phyloP scores from a whole-genome alignment of 64 coral and sea anemone species.

The Acropora yongei region DNA sequence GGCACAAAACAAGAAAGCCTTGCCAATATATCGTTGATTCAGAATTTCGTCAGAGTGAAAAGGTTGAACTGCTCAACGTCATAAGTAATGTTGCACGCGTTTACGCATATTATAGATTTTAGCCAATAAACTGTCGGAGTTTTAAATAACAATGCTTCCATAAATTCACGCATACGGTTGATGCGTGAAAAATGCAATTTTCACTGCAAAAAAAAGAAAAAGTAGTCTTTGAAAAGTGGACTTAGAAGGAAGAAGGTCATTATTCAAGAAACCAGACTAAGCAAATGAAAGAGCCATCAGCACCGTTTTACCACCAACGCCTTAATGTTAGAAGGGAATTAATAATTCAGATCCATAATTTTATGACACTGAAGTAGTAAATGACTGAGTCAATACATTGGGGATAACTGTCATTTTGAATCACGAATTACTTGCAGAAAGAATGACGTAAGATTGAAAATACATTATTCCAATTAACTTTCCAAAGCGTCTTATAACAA shows the following conservation, averaged over 20 bases:
- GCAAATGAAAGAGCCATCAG: not conserved
- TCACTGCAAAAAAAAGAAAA: not conserved
- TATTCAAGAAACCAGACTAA: not conserved
- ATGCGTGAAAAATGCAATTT: not conserved
- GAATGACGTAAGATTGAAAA: not conserved
- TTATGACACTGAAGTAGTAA: not conserved
- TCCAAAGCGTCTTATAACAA: not conserved
- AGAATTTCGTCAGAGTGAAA: not conserved
- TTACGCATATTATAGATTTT: not conserved
- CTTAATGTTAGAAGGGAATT: slow-evolving; percentile 13
- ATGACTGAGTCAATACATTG: not conserved
- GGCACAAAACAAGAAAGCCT: too few relatives aligned
- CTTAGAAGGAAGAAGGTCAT: not conserved
- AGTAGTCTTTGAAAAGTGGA: not conserved
- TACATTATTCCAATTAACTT: not conserved
- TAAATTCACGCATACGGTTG: not conserved
- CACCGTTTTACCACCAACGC: not conserved
- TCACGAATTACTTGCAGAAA: not conserved
- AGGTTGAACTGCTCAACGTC: not conserved
- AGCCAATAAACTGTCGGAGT: slow-evolving; percentile 11
- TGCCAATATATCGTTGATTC: not conserved
- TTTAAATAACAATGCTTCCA: not conserved
- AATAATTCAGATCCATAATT: not conserved
- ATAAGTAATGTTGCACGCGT: not conserved
- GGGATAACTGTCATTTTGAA: not conserved